A percentile compares a stretch with the other conserved stretches of the same genome.
Evolutionary conservation across 2,113 vertebrate species (phyloP).

Genomic region (Carollia perspicillata): DNA sequence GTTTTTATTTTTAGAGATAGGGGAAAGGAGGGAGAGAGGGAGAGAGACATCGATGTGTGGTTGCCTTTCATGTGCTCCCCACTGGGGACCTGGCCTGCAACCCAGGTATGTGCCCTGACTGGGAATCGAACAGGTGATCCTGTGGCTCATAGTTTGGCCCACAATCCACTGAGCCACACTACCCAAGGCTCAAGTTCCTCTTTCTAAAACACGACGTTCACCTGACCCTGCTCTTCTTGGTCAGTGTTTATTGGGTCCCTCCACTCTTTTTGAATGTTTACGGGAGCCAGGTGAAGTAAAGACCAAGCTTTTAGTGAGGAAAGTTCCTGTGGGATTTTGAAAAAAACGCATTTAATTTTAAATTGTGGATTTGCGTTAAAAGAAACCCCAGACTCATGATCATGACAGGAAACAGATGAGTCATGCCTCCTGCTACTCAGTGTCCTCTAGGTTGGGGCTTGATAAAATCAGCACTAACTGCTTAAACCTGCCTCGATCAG

Average conservation of each 20-base stretch:
- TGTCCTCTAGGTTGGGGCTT: neutral
- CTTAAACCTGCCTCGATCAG: neutral
- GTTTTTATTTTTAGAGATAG: too few relatives aligned
- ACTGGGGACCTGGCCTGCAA: too few relatives aligned
- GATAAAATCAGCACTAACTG: neutral
- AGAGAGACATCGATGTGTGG: too few relatives aligned
- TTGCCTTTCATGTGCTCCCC: too few relatives aligned
- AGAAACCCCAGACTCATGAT: slow-evolving; percentile 41
- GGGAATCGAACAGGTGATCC: too few relatives aligned
- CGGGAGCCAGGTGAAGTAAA: neutral
- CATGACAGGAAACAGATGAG: slow-evolving; percentile 64
- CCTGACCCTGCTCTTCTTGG: neutral
- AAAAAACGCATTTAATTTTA: neutral
- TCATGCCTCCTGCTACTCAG: slow-evolving; percentile 46
- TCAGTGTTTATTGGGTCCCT: neutral
- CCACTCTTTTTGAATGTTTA: neutral
- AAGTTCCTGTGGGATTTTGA: neutral
- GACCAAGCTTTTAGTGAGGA: neutral
- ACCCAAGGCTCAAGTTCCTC: too few relatives aligned
- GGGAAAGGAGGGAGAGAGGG: too few relatives aligned
- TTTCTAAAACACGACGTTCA: neutral
- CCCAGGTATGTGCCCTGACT: too few relatives aligned
- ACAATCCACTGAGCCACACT: too few relatives aligned
- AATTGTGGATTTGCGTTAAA: slow-evolving; percentile 41
- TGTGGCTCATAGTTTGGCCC: too few relatives aligned